Percentiles rank a stretch among this genome's conserved stretches.
phyloP scores from a whole-genome alignment of 2,888 invertebrate genomes.

The Seira musarum region DNA sequence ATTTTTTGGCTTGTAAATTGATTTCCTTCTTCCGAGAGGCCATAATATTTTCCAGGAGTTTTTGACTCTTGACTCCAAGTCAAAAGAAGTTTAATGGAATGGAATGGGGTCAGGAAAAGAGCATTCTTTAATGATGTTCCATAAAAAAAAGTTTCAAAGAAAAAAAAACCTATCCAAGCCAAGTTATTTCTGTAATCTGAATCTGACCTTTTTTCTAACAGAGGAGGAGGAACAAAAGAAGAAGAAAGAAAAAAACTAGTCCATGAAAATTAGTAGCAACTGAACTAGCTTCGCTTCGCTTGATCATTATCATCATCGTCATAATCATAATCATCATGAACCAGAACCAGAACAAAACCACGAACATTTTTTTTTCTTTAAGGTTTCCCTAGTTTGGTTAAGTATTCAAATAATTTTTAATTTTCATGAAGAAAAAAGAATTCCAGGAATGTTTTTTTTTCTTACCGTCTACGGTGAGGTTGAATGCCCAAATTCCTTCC shows the following conservation, averaged over 20 bases:
- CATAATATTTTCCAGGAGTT: background rate
- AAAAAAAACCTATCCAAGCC: no score
- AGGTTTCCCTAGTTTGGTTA: background rate
- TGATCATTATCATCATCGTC: background rate
- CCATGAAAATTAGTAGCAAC: no score
- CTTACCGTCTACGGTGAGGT: slow-evolving; percentile 80
- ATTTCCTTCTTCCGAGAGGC: background rate
- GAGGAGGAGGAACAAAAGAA: background rate
- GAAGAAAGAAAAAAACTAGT: background rate
- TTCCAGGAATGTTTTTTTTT: slow-evolving; percentile 64
- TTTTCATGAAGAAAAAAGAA: background rate
- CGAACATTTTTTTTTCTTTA: background rate
- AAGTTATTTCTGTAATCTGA: no score
- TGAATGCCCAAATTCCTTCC: slow-evolving; percentile 78
- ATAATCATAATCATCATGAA: background rate
- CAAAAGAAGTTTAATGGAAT: no score
- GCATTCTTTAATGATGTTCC: background rate
- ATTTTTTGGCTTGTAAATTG: background rate
- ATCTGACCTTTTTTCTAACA: no score
- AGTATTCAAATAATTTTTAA: background rate
- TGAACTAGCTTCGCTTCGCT: no score
- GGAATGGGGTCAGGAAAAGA: no score
- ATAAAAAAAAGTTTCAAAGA: background rate
- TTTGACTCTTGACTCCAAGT: background rate
- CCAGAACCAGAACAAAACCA: background rate